phyloP scores from a whole-genome alignment of 1,140 invertebrate species.

The Trichogramma pretiosum region DNA sequence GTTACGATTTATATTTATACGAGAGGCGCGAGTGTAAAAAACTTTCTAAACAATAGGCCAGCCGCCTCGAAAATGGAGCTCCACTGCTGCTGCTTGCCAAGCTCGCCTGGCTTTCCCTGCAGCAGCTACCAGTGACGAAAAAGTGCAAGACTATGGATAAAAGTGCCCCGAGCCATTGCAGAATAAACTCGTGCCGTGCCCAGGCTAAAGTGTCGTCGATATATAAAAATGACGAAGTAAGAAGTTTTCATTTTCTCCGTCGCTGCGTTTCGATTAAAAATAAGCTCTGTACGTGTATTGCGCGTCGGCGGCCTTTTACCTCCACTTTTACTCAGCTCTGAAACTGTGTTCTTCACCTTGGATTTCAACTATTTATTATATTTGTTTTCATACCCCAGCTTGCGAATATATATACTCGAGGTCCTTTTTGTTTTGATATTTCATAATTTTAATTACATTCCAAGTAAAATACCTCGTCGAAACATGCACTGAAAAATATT shows the following conservation, averaged over 20 bases:
- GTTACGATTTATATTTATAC: conserved; percentile 17
- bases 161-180: neutral
- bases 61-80: neutral
- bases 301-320: too few species aligned
- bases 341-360: too few species aligned
- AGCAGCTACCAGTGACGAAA: neutral
- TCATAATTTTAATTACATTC: too few species aligned
- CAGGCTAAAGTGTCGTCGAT: conserved; percentile 5
- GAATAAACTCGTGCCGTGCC: conserved; percentile 2
- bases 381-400: too few species aligned
- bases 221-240: conserved; percentile 9
- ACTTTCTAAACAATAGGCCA: conserved; percentile 15
- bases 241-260: conserved; percentile 11
- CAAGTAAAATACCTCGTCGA: too few species aligned
- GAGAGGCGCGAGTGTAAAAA: neutral
- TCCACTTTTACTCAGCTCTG: too few species aligned
- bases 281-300: neutral
- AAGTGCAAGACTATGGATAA: neutral
- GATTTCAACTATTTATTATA: too few species aligned
- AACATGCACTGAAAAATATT: too few species aligned
- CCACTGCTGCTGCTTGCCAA: too few species aligned
- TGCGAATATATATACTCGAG: too few species aligned
- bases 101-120: too few species aligned
- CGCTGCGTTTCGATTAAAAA: conserved; percentile 4
- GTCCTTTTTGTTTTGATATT: too few species aligned